Conservation (phyloP, 1,140 invertebrate genomes). For the Macrosteles quadrilineatus region DNA sequence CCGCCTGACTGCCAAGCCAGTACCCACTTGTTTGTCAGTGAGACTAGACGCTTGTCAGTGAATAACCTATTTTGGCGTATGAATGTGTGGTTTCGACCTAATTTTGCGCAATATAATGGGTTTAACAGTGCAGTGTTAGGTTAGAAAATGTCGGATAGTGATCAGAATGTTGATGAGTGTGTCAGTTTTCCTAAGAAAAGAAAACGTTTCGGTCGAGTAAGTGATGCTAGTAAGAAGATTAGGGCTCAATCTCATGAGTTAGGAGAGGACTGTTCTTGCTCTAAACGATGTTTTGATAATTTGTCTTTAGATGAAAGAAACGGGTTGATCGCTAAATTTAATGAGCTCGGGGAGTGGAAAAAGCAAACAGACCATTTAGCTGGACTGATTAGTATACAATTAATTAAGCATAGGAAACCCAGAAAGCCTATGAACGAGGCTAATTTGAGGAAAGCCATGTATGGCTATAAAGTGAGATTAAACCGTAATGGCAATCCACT, state of each 20-base stretch:
- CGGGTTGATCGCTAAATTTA: not conserved
- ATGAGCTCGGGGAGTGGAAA: not conserved
- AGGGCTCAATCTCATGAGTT: not conserved
- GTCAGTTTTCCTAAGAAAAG: constrained; percentile 4
- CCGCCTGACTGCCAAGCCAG: too few species aligned
- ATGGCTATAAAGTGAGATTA: not conserved
- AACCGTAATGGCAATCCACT: not conserved
- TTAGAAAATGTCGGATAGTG: too few species aligned
- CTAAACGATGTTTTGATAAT: not conserved
- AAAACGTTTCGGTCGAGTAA: not conserved
- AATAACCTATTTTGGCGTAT: too few species aligned
- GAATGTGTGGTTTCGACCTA: too few species aligned
- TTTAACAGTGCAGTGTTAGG: too few species aligned
- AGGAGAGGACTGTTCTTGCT: not conserved
- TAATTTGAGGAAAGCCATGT: not conserved
- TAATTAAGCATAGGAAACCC: not conserved
- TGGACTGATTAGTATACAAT: not conserved
- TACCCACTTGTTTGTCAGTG: too few species aligned
- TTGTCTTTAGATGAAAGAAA: not conserved
- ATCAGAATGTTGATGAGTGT: too few species aligned
- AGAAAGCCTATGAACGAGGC: not conserved
- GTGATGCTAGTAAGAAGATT: constrained; percentile 1
- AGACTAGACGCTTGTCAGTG: too few species aligned
- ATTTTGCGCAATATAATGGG: too few species aligned
- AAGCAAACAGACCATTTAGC: not conserved